Base-by-base conservation (phyloP, 1,140 invertebrate genomes). In the Luehdorfia chinensis region DNA sequence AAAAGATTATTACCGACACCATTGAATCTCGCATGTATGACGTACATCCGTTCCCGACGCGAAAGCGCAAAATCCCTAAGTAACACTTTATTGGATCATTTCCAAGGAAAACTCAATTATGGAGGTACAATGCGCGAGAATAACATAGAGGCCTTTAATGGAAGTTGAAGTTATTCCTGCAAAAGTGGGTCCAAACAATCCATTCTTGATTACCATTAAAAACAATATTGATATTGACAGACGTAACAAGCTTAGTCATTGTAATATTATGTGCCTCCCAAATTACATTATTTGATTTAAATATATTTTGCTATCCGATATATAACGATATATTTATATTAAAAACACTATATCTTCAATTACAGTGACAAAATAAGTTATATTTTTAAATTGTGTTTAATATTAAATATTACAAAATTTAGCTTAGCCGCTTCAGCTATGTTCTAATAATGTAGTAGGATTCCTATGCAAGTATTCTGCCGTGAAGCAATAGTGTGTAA, bases 31-130 rank as follows among this genome's bases (percentile, higher is more conserved):
- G 39, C 32, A 47, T 61, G 44, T n/a, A n/a, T 61, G 47, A 58
- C 51, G 45, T 55, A 57, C 45, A 50, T 57, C 44, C 43, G 51
- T 54, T 50, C 39, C 47, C 37, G 53, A 41, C 37, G 36, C 19
- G 21, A 36, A 47, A 49, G 27, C 28, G 36, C 32, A 21, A 19
- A 34, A 14, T 52, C 59, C 64, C 57, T 41, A 52, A 48, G 57
- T 53, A 59, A 59, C 60, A 59, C 47, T 68, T 71, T 73, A 71
- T 75, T 69, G 66, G 66, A 71, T 66, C 54, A 48, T 59, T 65
- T 66, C 74, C 64, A 75, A 73, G 45, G 54, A 64, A 68, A 75
- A 69, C 60, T 67, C 61, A 61, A 77, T 77, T 62, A 70, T 66
- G 54, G 55, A 41, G 51, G 60, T 61, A 66, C 57, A 70, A 71